These are phyloP conservation scores for Drosophila paulistorum DNA, from an alignment of 1,140 invertebrate genomes.

Conservation along the genomic window DNA sequence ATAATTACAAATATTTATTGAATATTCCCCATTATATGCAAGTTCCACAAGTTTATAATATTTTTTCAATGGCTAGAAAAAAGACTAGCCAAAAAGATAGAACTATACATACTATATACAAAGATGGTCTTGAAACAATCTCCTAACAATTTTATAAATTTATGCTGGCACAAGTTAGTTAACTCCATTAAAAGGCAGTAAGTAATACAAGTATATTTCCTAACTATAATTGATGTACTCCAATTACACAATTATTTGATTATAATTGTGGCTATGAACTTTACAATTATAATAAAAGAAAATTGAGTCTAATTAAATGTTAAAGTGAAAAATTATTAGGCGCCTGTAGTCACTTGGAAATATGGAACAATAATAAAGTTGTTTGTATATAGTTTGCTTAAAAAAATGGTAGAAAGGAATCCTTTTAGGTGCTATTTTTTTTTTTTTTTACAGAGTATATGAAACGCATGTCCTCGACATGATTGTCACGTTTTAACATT, in stretches of 20 bases:
- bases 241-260: background rate
- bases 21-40: background rate
- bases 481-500: conserved; percentile 79
- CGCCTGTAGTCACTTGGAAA: background rate
- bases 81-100: too few relatives aligned
- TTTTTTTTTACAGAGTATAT: conserved; percentile 60
- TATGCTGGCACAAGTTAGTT: too few relatives aligned
- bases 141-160: too few relatives aligned
- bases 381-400: background rate
- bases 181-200: too few relatives aligned
- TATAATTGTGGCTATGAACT: background rate
- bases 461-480: conserved; percentile 61
- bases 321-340: background rate
- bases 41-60: too few relatives aligned
- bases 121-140: too few relatives aligned
- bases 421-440: conserved; percentile 28
- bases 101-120: too few relatives aligned
- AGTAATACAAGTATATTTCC: too few relatives aligned
- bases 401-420: background rate
- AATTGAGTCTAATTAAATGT: background rate
- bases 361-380: background rate
- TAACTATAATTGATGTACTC: background rate
- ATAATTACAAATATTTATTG: background rate
- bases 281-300: background rate
- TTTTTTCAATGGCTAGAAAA: too few relatives aligned